Evolutionary conservation across 2,113 vertebrate genomes (phyloP), one percentile per base, ranked within the genome.

Genomic region (Helogale parvula): DNA sequence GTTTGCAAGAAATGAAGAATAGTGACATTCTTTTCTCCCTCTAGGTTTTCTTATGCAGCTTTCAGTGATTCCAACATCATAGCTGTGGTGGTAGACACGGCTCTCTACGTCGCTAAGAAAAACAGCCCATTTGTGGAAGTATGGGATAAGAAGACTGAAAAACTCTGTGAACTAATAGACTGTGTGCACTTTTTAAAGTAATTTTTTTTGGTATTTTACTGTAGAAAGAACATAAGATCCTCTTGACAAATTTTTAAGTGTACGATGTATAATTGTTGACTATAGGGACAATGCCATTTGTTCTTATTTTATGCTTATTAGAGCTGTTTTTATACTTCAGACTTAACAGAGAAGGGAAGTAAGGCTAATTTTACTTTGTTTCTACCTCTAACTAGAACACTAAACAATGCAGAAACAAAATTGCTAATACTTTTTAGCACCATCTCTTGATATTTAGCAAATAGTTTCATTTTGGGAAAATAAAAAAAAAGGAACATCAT

Each of bases 141-240:
- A 69, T 99, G 99, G 99, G 99, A 99, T 96, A 99, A 99, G 98
- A 99, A 99, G 96, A 99, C 98, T 0, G 99, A 99, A 97, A 99
- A 99, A 95, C 99, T 99, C 98, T 98, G 99, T 93, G 99, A 99
- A 98, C 98, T 99, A 57, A 99, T 99, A 90, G 99, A 99, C 98
- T 99, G 99, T 85, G 98, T 99, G 16, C 99, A 99, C 95, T 98
- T 99, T 94, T 98, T 99, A 65, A 99, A 99, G 99, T 99, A 98
- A 27, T 66, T 54, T 68, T 41, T 71, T 0, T 23, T 23, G 72
- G 88, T 72, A 12, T 90, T 96, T 96, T 72, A 45, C 33, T 68
- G 50, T 60, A 14, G 38, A 35, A 85, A 47, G 35, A 91, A 50
- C 47, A 33, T 25, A 57, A 27, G 29, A 68, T 1, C 41, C 13